phyloP scores from a whole-genome alignment of 2,797 vertebrate genomes.

The Oreochromis mossambicus region DNA sequence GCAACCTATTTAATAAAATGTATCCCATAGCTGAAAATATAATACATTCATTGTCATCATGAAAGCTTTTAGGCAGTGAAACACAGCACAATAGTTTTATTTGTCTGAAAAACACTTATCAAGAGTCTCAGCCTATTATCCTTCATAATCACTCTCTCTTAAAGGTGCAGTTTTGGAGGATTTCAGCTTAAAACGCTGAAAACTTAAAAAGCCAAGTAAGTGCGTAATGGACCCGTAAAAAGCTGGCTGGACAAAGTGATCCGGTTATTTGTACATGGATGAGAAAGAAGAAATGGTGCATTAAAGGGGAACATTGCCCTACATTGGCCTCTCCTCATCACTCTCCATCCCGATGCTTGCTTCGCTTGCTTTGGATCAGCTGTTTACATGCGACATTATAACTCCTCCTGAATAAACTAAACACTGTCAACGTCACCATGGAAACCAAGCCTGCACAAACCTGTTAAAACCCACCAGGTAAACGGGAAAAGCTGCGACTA shows the following conservation, averaged over 20 bases:
- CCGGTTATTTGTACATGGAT: not conserved
- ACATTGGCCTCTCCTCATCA: not conserved
- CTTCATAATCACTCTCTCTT: not conserved
- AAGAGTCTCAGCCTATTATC: not conserved
- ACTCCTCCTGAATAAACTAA: not conserved
- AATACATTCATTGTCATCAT: not conserved
- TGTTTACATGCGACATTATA: slow-evolving; percentile 9
- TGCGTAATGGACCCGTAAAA: not conserved
- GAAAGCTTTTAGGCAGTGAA: not conserved
- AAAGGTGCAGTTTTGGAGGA: not conserved
- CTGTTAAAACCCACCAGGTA: not conserved
- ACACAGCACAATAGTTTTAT: not conserved
- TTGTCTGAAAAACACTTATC: not conserved
- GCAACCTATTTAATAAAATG: not conserved
- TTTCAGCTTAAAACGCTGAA: not conserved
- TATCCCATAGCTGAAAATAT: fast-evolving
- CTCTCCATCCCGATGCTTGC: not conserved
- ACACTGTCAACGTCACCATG: not conserved
- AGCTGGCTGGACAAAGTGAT: not conserved
- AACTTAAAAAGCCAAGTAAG: not conserved
- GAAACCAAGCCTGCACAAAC: slow-evolving; percentile 2
- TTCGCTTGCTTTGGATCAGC: not conserved
- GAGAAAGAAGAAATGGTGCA: not conserved
- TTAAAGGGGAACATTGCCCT: not conserved
- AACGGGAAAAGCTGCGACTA: not conserved